Conservation (phyloP, 2,797 vertebrate genomes). For the Adelosebastes latens region DNA sequence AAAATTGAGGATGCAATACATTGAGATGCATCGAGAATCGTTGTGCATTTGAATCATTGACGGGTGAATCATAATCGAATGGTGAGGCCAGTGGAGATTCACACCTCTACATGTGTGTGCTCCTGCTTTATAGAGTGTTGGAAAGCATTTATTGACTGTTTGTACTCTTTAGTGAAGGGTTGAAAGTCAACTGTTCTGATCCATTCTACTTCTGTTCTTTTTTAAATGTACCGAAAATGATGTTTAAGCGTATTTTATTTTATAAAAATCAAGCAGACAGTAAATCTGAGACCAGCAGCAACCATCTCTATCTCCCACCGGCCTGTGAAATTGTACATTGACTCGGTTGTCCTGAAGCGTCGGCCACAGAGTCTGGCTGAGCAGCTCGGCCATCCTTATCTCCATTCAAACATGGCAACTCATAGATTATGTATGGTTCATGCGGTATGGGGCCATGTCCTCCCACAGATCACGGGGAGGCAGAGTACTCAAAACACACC, state of each 20-base stretch:
- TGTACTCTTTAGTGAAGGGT: neutral
- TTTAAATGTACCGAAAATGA: neutral
- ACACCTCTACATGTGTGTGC: too few relatives aligned
- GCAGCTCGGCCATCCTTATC: slow-evolving; percentile 36
- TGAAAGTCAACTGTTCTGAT: neutral
- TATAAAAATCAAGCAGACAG: neutral
- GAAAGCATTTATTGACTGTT: neutral
- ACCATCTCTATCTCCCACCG: slow-evolving; percentile 4
- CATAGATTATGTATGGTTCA: slow-evolving; percentile 68
- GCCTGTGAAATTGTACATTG: slow-evolving; percentile 17
- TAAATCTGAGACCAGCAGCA: neutral
- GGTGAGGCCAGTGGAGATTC: too few relatives aligned
- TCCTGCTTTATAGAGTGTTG: too few relatives aligned
- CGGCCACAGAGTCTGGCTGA: slow-evolving; percentile 15
- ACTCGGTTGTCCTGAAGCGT: slow-evolving; percentile 26
- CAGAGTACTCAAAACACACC: slow-evolving; percentile 21
- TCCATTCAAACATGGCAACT: slow-evolving; percentile 59
- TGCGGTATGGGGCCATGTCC: slow-evolving; percentile 43
- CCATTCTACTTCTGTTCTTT: neutral
- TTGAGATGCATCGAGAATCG: too few relatives aligned
- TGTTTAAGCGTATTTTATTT: neutral
- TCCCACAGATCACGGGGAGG: slow-evolving; percentile 50
- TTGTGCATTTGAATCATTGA: too few relatives aligned
- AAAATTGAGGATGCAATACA: neutral
- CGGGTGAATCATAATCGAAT: too few relatives aligned